A percentile compares a stretch with the other conserved stretches of the same genome.
These are phyloP conservation scores for Brachynemurus nebulosus DNA, from an alignment of 2,888 invertebrate genomes.

Conservation along the genomic window DNA sequence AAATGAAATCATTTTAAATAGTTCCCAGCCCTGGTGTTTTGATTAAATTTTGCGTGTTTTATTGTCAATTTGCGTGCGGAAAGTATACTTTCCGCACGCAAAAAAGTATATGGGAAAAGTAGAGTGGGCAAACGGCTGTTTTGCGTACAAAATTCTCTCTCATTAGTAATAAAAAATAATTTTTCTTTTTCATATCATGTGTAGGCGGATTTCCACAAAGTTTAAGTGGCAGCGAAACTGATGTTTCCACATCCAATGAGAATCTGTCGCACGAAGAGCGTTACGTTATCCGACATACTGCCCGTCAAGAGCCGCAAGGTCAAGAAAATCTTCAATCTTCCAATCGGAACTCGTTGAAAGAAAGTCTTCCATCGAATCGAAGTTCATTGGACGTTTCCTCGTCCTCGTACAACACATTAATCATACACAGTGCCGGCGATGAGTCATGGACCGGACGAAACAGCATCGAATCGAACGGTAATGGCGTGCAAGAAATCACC, in stretches of 20 bases:
- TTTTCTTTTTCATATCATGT: neutral
- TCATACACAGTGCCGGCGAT: slow-evolving; percentile 63
- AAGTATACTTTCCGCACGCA: too few species aligned
- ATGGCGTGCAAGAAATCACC: slow-evolving; percentile 52
- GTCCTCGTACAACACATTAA: slow-evolving; percentile 70
- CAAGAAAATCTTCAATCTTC: slow-evolving; percentile 58
- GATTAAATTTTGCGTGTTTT: too few species aligned
- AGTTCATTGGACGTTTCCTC: slow-evolving; percentile 62
- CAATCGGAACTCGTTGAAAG: slow-evolving; percentile 46
- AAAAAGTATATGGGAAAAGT: too few species aligned
- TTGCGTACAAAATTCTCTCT: neutral
- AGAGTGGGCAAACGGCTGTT: too few species aligned
- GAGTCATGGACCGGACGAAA: slow-evolving; percentile 49
- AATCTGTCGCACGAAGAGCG: slow-evolving; percentile 76
- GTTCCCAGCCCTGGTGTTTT: too few species aligned
- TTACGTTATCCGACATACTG: slow-evolving; percentile 66
- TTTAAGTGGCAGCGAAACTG: slow-evolving; percentile 77
- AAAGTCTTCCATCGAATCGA: slow-evolving; percentile 43
- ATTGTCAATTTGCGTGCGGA: too few species aligned
- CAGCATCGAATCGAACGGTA: slow-evolving; percentile 16
- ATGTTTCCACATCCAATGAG: slow-evolving; percentile 81
- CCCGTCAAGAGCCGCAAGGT: slow-evolving; percentile 82
- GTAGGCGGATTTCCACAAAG: slow-evolving; percentile 54
- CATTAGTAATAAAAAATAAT: neutral
- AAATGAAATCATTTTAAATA: too few species aligned